Evolutionary conservation across 2,888 invertebrate genomes (phyloP).

Genomic region (Drosophila barbarae): DNA sequence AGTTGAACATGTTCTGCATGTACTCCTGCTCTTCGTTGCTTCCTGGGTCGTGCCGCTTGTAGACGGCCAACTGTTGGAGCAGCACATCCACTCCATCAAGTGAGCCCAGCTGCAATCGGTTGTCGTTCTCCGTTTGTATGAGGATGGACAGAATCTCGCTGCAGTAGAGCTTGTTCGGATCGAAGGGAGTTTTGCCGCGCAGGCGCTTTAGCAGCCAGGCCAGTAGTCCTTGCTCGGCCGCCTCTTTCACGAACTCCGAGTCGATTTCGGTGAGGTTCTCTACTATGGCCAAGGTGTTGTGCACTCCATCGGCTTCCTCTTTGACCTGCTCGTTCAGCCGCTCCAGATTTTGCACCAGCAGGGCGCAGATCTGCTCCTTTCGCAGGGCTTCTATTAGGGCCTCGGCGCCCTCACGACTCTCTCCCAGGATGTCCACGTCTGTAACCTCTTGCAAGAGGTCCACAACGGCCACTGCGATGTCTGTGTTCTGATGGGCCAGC

Average conservation of each 20-base stretch:
- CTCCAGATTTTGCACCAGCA: constrained; percentile 95
- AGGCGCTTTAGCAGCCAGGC: constrained; percentile 95
- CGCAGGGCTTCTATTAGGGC: constrained; percentile 92
- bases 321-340: constrained; percentile 95
- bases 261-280: constrained; percentile 97
- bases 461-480: constrained; percentile 80
- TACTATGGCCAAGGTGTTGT: constrained; percentile 93
- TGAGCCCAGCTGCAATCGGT: constrained; percentile 90
- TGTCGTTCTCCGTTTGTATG: constrained; percentile 92
- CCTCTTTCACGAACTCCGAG: constrained; percentile 90
- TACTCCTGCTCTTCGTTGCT: constrained; percentile 97
- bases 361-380: constrained; percentile 92
- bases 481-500: constrained; percentile 97
- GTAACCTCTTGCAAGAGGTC: constrained; percentile 90
- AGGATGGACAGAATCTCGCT: constrained; percentile 98
- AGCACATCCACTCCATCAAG: constrained; percentile 95
- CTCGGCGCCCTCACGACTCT: constrained; percentile 94
- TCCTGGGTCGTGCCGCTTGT: constrained; percentile 95
- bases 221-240: constrained; percentile 93
- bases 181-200: constrained; percentile 93
- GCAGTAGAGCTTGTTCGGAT: constrained; percentile 96
- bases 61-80: constrained; percentile 95
- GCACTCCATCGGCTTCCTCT: constrained; percentile 97
- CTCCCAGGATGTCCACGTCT: constrained; percentile 95
- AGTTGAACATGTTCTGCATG: constrained; percentile 99